These are phyloP conservation scores for Aplysina aerophoba DNA, from an alignment of 37 sponge, comb jelly and placozoan species.

Conservation along the genomic window DNA sequence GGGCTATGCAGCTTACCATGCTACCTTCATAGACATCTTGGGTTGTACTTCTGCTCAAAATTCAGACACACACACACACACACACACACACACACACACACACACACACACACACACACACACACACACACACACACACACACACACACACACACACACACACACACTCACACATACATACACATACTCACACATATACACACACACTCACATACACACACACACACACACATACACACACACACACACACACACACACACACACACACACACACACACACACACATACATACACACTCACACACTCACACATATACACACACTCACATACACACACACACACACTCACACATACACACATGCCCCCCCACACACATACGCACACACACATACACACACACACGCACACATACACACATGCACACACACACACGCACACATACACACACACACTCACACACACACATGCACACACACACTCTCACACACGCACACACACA, in stretches of 20 bases:
- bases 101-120: conserved; percentile 33
- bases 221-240: conserved; percentile 33
- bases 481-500: conserved; percentile 27
- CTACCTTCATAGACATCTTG: too few species aligned
- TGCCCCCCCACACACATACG: neutral
- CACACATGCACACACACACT: conserved; percentile 24
- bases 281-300: too few species aligned
- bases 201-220: conserved; percentile 33
- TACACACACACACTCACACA: conserved; percentile 28
- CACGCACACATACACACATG: neutral
- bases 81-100: conserved; percentile 29
- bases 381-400: conserved; percentile 13
- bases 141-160: conserved; percentile 35
- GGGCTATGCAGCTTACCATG: too few species aligned
- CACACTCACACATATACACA: neutral
- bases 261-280: conserved; percentile 10
- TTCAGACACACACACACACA: conserved; percentile 1
- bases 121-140: conserved; percentile 24
- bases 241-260: conserved; percentile 35
- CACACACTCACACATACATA: neutral
- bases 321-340: conserved; percentile 6
- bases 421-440: conserved; percentile 26
- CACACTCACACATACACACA: conserved; percentile 7
- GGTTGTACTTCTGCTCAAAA: neutral
- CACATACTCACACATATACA: neutral